Evolutionary conservation across 2,888 invertebrate species (phyloP).

Genomic region (Tetanocera ferruginea): DNA sequence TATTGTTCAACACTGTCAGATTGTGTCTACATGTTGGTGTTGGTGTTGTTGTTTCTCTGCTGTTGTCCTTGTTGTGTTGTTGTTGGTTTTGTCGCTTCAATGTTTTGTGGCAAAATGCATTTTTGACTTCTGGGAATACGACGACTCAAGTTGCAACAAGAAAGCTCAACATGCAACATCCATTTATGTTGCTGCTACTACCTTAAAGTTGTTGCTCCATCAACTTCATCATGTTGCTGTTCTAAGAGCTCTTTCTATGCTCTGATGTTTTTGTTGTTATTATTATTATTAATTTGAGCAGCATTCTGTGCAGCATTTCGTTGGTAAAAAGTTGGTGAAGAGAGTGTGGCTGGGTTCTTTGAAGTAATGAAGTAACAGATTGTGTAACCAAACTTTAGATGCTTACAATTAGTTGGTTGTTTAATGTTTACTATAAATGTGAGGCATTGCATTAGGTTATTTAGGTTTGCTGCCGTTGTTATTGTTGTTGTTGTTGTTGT

Average conservation of each 20-base stretch:
- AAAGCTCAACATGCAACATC: conserved; percentile 24
- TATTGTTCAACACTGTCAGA: neutral
- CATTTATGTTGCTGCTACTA: neutral
- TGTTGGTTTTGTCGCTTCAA: neutral
- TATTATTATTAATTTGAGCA: conserved; percentile 2
- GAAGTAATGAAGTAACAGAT: no score
- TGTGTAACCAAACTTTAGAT: no score
- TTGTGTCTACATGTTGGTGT: neutral
- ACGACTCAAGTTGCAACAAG: conserved; percentile 7
- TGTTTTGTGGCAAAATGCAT: conserved; percentile 18
- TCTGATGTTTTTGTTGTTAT: neutral
- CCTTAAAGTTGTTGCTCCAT: neutral
- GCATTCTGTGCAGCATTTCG: neutral
- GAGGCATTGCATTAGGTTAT: no score
- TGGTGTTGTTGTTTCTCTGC: neutral
- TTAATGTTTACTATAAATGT: no score
- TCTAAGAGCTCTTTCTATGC: no score
- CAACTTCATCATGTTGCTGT: no score
- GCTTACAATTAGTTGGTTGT: no score
- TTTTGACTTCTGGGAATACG: conserved; percentile 35
- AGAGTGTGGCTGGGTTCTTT: no score
- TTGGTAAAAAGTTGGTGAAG: no score
- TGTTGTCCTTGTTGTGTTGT: neutral
- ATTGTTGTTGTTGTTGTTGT: no score
- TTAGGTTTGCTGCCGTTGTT: no score